Evolutionary conservation across 2,113 vertebrate species (phyloP).

Genomic region (Cromileptes altivelis): DNA sequence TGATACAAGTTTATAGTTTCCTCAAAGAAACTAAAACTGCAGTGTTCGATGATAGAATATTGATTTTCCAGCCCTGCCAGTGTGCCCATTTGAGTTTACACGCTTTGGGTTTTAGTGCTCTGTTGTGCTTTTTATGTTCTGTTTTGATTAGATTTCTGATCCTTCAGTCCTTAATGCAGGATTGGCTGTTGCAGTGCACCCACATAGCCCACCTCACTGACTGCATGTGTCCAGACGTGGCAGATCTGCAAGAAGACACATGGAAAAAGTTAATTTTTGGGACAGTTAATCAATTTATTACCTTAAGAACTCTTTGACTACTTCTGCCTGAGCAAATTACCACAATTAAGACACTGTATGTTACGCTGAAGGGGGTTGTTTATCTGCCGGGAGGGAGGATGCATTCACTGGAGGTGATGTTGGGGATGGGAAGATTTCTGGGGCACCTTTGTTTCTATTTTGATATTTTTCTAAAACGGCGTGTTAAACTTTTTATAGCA

Average conservation of each 20-base stretch:
- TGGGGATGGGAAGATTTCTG: slow-evolving; percentile 15
- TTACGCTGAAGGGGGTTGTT: not conserved
- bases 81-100: slow-evolving; percentile 65
- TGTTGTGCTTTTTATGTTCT: slow-evolving; percentile 54
- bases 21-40: slow-evolving; percentile 6
- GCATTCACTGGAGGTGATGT: slow-evolving; percentile 30
- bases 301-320: not conserved
- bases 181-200: slow-evolving; percentile 74
- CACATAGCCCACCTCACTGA: slow-evolving; percentile 74
- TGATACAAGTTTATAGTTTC: not conserved
- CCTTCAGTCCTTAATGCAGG: slow-evolving; percentile 71
- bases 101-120: slow-evolving; percentile 62
- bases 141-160: slow-evolving; percentile 62
- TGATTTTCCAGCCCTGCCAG: slow-evolving; percentile 31
- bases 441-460: slow-evolving; percentile 69
- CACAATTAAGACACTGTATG: slow-evolving; percentile 35
- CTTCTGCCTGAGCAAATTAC: slow-evolving; percentile 51
- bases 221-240: slow-evolving; percentile 44
- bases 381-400: not conserved
- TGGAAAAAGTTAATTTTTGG: slow-evolving; percentile 22
- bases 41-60: slow-evolving; percentile 6
- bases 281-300: slow-evolving; percentile 7
- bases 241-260: slow-evolving; percentile 29
- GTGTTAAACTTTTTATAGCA: slow-evolving; percentile 72
- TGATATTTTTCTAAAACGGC: slow-evolving; percentile 81